Conservation (phyloP, 2,888 invertebrate genomes). For the Drosophila paranaensis region DNA sequence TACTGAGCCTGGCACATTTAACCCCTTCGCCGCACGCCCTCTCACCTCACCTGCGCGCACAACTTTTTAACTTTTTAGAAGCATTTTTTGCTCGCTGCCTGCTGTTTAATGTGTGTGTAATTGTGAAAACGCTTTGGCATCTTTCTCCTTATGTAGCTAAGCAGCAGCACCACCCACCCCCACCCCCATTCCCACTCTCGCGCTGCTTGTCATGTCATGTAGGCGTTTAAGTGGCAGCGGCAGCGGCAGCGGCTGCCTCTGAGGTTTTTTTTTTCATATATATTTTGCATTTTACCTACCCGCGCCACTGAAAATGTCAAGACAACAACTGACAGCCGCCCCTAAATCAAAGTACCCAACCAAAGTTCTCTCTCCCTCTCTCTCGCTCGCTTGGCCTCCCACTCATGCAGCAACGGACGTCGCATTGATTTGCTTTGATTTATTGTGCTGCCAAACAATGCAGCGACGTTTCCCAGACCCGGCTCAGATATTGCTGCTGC, state of each 20-base stretch:
- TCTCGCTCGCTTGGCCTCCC: slow-evolving; percentile 1
- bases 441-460: slow-evolving; percentile 78
- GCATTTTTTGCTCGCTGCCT: slow-evolving; percentile 30
- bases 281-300: slow-evolving; percentile 13
- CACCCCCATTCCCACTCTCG: not conserved
- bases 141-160: slow-evolving; percentile 28
- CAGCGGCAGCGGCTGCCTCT: slow-evolving; percentile 32
- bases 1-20: slow-evolving; percentile 23
- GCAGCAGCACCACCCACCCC: not conserved
- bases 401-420: slow-evolving; percentile 50
- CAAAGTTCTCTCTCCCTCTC: not conserved
- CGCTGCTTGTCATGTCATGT: slow-evolving; percentile 58
- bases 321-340: slow-evolving; percentile 56
- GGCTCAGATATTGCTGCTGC: slow-evolving; percentile 22
- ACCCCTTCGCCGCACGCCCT: slow-evolving; percentile 26
- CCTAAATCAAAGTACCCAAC: slow-evolving; percentile 54
- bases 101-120: slow-evolving; percentile 81
- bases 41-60: slow-evolving; percentile 17
- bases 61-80: slow-evolving; percentile 47
- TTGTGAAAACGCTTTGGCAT: slow-evolving; percentile 71
- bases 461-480: slow-evolving; percentile 54
- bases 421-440: slow-evolving; percentile 84
- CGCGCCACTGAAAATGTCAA: slow-evolving; percentile 45
- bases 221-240: slow-evolving; percentile 67
- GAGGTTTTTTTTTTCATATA: slow-evolving; percentile 4